phyloP scores from a whole-genome alignment of 1,140 invertebrate genomes.

The Thaumatotibia leucotreta region DNA sequence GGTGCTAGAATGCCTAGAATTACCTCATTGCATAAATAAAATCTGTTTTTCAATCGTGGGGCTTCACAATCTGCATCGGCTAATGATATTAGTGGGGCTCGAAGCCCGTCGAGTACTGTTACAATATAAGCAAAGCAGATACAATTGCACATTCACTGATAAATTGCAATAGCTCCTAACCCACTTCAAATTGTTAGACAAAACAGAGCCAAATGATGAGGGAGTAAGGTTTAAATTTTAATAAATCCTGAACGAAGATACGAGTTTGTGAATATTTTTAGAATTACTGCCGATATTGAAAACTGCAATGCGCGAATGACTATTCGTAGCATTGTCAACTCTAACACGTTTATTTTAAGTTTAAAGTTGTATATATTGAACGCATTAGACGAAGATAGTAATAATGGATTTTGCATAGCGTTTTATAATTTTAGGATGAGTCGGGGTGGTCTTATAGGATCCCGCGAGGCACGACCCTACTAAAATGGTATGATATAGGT shows the following conservation, averaged over 20 bases:
- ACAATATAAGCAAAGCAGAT: background rate
- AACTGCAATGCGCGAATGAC: background rate
- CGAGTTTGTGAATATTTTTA: background rate
- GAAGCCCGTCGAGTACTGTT: constrained; percentile 3
- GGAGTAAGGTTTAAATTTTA: background rate
- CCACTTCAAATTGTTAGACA: background rate
- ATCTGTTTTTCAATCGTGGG: background rate
- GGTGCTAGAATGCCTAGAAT: background rate
- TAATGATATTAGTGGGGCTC: constrained; percentile 5
- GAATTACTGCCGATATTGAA: background rate
- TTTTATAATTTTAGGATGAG: background rate
- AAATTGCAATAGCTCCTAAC: background rate
- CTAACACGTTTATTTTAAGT: background rate
- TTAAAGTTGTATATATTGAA: background rate
- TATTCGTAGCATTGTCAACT: background rate
- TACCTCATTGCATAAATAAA: background rate
- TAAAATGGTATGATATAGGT: no score
- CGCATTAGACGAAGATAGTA: background rate
- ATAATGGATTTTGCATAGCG: background rate
- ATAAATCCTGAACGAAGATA: background rate
- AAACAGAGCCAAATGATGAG: background rate
- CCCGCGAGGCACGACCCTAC: background rate
- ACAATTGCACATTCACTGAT: background rate
- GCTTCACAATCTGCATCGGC: background rate
- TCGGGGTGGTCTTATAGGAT: background rate